Evolutionary conservation across 2,888 invertebrate genomes (phyloP).

Genomic region (Drosophila flavopinicola): DNA sequence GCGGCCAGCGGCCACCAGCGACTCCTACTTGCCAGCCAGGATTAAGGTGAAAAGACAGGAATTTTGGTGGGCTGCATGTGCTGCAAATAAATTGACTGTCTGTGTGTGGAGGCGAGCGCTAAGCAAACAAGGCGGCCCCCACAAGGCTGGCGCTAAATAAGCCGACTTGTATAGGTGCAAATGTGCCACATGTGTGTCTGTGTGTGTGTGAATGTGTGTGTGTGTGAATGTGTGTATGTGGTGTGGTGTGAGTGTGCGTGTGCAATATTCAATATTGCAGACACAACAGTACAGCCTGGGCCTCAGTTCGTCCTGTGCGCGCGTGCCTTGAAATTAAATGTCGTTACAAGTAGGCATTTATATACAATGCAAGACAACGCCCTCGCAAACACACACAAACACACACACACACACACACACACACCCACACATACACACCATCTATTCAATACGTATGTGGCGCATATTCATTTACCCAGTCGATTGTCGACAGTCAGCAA

Average conservation of each 20-base stretch:
- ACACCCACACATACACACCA: slow-evolving; percentile 2
- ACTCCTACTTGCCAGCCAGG: slow-evolving; percentile 30
- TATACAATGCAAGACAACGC: slow-evolving; percentile 60
- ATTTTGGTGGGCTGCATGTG: slow-evolving; percentile 63
- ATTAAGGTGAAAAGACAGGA: slow-evolving; percentile 70
- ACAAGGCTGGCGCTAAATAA: slow-evolving; percentile 61
- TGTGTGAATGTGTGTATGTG: slow-evolving; percentile 18
- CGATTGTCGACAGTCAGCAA: slow-evolving; percentile 47
- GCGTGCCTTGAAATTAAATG: slow-evolving; percentile 76
- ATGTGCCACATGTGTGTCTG: slow-evolving; percentile 34
- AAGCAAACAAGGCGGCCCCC: slow-evolving; percentile 55
- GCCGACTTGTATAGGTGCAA: slow-evolving; percentile 65
- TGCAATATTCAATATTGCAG: slow-evolving; percentile 74
- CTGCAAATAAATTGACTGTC: slow-evolving; percentile 74
- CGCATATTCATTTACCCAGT: slow-evolving; percentile 54
- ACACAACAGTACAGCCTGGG: slow-evolving; percentile 52
- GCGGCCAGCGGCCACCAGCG: slow-evolving; percentile 6
- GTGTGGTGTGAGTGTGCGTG: slow-evolving; percentile 28
- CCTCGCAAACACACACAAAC: slow-evolving; percentile 17
- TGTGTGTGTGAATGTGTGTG: slow-evolving; percentile 14
- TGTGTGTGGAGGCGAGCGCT: slow-evolving; percentile 42
- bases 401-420: slow-evolving; percentile 6
- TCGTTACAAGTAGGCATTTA: slow-evolving; percentile 76
- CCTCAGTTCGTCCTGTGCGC: slow-evolving; percentile 47
- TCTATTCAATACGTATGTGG: slow-evolving; percentile 31